phyloP scores from a whole-genome alignment of 2,797 vertebrate species.

The Protonibea diacanthus region DNA sequence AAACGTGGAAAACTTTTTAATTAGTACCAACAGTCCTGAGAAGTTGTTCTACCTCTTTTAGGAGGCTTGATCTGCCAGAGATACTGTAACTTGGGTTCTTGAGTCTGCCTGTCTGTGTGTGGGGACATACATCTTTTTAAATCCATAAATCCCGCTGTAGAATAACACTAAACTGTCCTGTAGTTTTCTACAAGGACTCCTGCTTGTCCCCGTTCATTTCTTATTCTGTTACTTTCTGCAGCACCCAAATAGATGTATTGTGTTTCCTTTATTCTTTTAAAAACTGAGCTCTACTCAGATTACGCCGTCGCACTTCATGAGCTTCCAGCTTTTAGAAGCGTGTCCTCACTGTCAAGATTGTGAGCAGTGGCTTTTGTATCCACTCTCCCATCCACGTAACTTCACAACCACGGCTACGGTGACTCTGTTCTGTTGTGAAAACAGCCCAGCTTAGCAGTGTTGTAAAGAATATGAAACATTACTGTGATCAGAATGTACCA shows the following conservation, averaged over 20 bases:
- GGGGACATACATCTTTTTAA: too few relatives aligned
- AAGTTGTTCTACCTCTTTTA: too few relatives aligned
- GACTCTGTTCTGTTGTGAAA: neutral
- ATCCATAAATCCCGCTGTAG: too few relatives aligned
- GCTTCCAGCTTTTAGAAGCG: neutral
- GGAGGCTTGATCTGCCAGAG: too few relatives aligned
- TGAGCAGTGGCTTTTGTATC: neutral
- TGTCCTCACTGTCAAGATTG: constrained; percentile 8
- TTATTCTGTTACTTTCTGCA: neutral
- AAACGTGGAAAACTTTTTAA: too few relatives aligned
- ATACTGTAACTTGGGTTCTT: too few relatives aligned
- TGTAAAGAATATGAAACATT: constrained; percentile 1
- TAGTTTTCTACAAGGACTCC: too few relatives aligned
- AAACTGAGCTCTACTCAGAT: constrained; percentile 22
- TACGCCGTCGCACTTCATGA: constrained; percentile 14
- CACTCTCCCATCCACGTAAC: neutral
- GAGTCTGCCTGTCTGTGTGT: too few relatives aligned
- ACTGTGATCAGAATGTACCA: neutral
- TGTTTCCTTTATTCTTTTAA: constrained; percentile 35
- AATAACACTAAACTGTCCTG: too few relatives aligned
- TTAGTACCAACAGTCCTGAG: too few relatives aligned
- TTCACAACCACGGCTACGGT: neutral
- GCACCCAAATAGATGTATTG: constrained; percentile 20
- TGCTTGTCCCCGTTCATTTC: neutral
- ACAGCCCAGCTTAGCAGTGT: neutral